Percentiles rank a stretch among this genome's conserved stretches.
These are phyloP conservation scores for Drosophila pseudotalamancana DNA, from an alignment of 2,888 invertebrate genomes.

Conservation along the genomic window DNA sequence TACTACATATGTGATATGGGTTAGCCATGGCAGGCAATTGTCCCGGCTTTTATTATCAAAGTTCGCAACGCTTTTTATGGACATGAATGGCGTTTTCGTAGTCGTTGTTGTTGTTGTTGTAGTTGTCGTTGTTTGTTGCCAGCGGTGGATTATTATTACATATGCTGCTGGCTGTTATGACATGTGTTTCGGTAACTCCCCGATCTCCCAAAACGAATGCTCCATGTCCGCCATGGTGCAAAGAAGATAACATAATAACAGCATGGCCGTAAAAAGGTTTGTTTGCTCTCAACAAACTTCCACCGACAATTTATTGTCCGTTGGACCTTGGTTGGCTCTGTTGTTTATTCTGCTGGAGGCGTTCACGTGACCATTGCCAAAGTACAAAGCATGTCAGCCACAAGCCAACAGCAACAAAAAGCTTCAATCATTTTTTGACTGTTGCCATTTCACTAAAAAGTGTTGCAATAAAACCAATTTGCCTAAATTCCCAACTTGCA, in stretches of 20 bases:
- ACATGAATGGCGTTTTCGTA: constrained; percentile 19
- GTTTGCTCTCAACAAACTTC: constrained; percentile 45
- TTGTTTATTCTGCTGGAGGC: constrained; percentile 20
- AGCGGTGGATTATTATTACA: constrained; percentile 68
- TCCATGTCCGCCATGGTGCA: constrained; percentile 1
- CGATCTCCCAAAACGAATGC: not conserved
- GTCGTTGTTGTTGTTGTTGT: constrained; percentile 5
- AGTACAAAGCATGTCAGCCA: constrained; percentile 1
- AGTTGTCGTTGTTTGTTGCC: constrained; percentile 23
- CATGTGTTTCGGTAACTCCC: constrained; percentile 45
- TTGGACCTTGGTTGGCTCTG: constrained; percentile 6
- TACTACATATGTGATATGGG: not conserved
- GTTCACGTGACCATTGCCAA: constrained; percentile 21
- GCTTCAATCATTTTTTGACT: constrained; percentile 39
- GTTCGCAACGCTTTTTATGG: constrained; percentile 47
- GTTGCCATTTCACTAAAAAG: constrained; percentile 28
- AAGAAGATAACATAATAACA: constrained; percentile 62
- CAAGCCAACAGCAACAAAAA: constrained; percentile 8
- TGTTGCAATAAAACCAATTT: constrained; percentile 2
- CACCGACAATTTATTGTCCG: constrained; percentile 46
- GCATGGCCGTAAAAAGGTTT: constrained; percentile 61
- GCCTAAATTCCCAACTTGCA: too few relatives aligned
- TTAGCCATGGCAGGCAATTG: constrained; percentile 11
- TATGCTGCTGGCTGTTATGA: constrained; percentile 58
- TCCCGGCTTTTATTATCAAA: constrained; percentile 62